Base-by-base conservation (phyloP, 2,888 invertebrate genomes). In the Morpho deidamia region DNA sequence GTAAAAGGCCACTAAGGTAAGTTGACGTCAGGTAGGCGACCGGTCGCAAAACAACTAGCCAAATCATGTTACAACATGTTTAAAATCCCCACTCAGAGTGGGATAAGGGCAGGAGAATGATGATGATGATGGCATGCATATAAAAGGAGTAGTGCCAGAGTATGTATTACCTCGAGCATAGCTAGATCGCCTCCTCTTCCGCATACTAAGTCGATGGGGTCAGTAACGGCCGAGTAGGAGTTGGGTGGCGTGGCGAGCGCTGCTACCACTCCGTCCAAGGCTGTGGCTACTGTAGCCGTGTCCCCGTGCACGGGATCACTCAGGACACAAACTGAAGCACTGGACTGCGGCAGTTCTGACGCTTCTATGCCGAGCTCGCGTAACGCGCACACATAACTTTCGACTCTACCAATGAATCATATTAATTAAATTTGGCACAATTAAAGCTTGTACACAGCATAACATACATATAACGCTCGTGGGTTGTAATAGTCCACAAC, bases 121-220 rank as follows among this genome's bases (percentile, higher is more conserved):
- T n/a, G n/a, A n/a, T n/a, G n/a, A n/a, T n/a, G n/a, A n/a, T n/a
- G n/a, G n/a, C n/a, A n/a, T n/a, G 23, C 23, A 23, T 23, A 23
- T 23, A 23, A 23, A 23, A 23, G 23, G 4, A 23, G 23, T 23
- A 23, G 23, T 5, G 23, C 23, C 5, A 23, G 23, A 23, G 23
- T 23, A n/a, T 10, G 14, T 38, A 10, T 40, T 11, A 92, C 92
- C 86, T 95, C 94, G 47, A 96, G 81, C 91, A 96, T 93, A 9
- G 92, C 90, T 7, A 94, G 81, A 72, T 96, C 95, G 0, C 96
- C 96, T 1, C 95, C 95, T 35, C 95, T 90, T 7, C 93, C 94
- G 65, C 94, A 95, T n/a, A 94, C 95, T 67, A 96, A 81, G 68
- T 96, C 95, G 5, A 96, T 95, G 0, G 95, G 94, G 72, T 96